Conservation (phyloP, 2,113 vertebrate species). For the Myrmecophaga tridactyla region DNA sequence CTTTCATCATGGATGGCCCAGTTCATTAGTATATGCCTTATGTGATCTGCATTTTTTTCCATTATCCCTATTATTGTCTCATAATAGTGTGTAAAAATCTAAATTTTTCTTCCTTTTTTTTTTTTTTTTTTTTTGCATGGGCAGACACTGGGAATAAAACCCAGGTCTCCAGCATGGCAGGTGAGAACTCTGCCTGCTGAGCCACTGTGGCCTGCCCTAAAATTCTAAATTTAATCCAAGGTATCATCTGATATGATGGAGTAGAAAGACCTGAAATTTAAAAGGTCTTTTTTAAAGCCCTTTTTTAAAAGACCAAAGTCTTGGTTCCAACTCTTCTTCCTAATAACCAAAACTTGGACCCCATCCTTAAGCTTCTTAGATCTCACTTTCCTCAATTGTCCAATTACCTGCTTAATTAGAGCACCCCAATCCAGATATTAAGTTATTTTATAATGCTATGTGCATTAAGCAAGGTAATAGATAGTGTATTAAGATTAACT, state of each 20-base stretch:
- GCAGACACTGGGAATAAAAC: too few relatives aligned
- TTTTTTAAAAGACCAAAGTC: not conserved
- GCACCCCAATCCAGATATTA: not conserved
- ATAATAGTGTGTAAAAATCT: not conserved
- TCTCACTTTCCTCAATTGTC: not conserved
- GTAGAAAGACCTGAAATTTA: not conserved
- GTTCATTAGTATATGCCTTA: not conserved
- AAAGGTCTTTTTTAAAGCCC: too few relatives aligned
- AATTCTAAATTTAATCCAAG: not conserved
- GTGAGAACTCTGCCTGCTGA: too few relatives aligned
- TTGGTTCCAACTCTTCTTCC: not conserved
- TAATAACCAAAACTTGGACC: not conserved
- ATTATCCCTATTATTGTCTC: not conserved
- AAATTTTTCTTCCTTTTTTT: too few relatives aligned
- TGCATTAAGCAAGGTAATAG: not conserved
- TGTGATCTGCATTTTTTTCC: not conserved
- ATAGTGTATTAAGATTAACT: not conserved
- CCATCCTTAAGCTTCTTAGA: not conserved
- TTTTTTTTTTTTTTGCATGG: too few relatives aligned
- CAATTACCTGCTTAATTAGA: not conserved
- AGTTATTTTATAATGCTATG: not conserved
- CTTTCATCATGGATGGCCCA: not conserved
- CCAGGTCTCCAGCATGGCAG: too few relatives aligned
- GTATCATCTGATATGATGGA: not conserved
- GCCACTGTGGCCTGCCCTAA: too few relatives aligned